Percentiles rank a stretch among this genome's conserved stretches.
Evolutionary conservation across 2,888 invertebrate species (phyloP).

Genomic region (Nomada fabriciana): DNA sequence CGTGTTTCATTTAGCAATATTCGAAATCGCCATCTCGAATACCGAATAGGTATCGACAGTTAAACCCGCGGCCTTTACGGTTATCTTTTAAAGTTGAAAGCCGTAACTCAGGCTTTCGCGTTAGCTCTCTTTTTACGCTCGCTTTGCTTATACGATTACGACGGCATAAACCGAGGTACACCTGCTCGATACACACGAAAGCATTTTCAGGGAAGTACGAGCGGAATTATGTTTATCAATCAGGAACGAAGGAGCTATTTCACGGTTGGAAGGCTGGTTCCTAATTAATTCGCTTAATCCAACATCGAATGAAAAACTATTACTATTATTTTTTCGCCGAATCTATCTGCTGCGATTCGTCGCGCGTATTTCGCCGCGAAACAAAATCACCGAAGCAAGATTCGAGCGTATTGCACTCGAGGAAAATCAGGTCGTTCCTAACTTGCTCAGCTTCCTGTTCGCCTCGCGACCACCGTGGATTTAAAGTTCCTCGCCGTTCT

Average conservation of each 20-base stretch:
- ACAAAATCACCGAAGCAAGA: constrained; percentile 27
- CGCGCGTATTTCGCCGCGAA: neutral
- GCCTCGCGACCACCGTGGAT: constrained; percentile 15
- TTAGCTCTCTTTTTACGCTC: constrained; percentile 36
- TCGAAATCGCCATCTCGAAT: constrained; percentile 1
- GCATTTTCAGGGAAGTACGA: neutral
- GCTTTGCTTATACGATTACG: constrained; percentile 37
- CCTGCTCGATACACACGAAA: neutral
- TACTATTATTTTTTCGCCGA: too few species aligned
- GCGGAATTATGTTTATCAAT: too few species aligned
- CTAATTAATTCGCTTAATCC: too few species aligned
- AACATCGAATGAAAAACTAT: too few species aligned
- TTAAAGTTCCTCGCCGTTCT: constrained; percentile 36
- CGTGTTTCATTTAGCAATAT: constrained; percentile 10
- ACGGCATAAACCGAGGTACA: constrained; percentile 25
- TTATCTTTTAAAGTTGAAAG: constrained; percentile 21
- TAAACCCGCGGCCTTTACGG: constrained; percentile 36
- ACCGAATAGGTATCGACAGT: constrained; percentile 4
- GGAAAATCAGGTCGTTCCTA: constrained; percentile 33
- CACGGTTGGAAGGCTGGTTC: too few species aligned
- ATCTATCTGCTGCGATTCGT: neutral
- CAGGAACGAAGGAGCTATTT: too few species aligned
- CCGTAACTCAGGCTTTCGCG: constrained; percentile 28
- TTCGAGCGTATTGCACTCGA: constrained; percentile 12
- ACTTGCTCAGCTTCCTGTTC: constrained; percentile 28